These are phyloP conservation scores for Erebia epiphron DNA, from an alignment of 2,888 invertebrate species.

Conservation along the genomic window DNA sequence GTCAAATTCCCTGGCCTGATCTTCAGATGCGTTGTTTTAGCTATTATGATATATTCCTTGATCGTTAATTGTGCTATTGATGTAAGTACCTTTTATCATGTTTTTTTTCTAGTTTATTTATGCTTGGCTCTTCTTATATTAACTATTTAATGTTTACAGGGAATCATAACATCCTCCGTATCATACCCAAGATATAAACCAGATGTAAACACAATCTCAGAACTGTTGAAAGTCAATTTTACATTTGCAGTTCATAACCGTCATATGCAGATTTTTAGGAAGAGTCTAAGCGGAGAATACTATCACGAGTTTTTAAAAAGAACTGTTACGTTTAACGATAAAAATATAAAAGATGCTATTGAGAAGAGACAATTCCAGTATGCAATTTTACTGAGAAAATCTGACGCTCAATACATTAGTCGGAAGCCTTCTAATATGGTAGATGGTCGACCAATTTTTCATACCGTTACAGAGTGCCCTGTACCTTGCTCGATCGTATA, in stretches of 20 bases:
- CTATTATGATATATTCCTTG: constrained; percentile 68
- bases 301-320: constrained; percentile 56
- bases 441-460: constrained; percentile 73
- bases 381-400: constrained; percentile 76
- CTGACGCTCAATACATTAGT: constrained; percentile 62
- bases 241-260: constrained; percentile 66
- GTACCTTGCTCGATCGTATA: constrained; percentile 82
- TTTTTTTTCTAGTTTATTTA: not conserved
- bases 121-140: not conserved
- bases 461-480: constrained; percentile 77
- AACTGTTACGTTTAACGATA: constrained; percentile 64
- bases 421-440: constrained; percentile 57
- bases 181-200: constrained; percentile 65
- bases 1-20: constrained; percentile 64
- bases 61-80: constrained; percentile 73
- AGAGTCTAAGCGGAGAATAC: constrained; percentile 51
- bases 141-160: constrained; percentile 52
- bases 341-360: constrained; percentile 62
- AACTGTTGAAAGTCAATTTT: constrained; percentile 58
- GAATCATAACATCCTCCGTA: constrained; percentile 71
- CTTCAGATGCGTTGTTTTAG: constrained; percentile 60
- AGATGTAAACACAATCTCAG: constrained; percentile 56
- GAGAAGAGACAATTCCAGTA: constrained; percentile 66
- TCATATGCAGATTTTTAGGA: constrained; percentile 62
- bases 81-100: constrained; percentile 55